A percentile compares a stretch with the other conserved stretches of the same genome.
These are phyloP conservation scores for Eleutherodactylus coqui DNA, from an alignment of 2,797 vertebrate genomes.

Conservation along the genomic window DNA sequence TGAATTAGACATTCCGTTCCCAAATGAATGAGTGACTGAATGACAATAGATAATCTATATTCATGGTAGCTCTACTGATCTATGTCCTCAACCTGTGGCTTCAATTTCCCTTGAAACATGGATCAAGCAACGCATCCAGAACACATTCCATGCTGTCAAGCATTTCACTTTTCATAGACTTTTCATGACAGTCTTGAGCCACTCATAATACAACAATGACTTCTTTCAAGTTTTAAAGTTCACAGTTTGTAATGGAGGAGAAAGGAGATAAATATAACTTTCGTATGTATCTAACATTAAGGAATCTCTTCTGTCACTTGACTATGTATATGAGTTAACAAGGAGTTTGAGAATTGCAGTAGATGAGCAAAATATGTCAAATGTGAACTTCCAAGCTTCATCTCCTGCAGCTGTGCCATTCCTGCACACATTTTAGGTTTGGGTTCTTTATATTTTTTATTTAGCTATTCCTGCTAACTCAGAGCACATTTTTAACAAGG, in stretches of 20 bases:
- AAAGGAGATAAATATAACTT: slow-evolving; percentile 56
- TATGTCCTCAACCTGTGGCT: slow-evolving; percentile 62
- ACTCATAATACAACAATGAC: slow-evolving; percentile 58
- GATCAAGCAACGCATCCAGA: slow-evolving; percentile 61
- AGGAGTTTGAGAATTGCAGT: slow-evolving; percentile 19
- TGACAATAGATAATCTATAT: slow-evolving; percentile 65
- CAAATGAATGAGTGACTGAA: slow-evolving; percentile 61
- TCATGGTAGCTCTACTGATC: slow-evolving; percentile 62
- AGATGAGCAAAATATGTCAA: slow-evolving; percentile 2
- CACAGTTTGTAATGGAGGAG: slow-evolving; percentile 43
- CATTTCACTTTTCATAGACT: slow-evolving; percentile 57
- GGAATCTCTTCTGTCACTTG: not conserved
- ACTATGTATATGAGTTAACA: slow-evolving; percentile 39
- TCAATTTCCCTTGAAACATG: slow-evolving; percentile 63
- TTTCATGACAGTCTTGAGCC: slow-evolving; percentile 59
- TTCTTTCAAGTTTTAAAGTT: slow-evolving; percentile 60
- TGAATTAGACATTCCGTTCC: slow-evolving; percentile 58
- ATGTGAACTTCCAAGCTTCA: not conserved
- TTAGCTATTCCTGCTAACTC: not conserved
- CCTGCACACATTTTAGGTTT: not conserved
- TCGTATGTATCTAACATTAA: slow-evolving; percentile 15
- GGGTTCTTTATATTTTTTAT: not conserved
- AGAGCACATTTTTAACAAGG: not conserved
- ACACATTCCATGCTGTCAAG: slow-evolving; percentile 62
- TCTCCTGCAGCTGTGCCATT: not conserved